Evolutionary conservation across 2,797 vertebrate species (phyloP), one percentile per base, ranked within the genome.

Genomic region (Pogonophryne albipinna): DNA sequence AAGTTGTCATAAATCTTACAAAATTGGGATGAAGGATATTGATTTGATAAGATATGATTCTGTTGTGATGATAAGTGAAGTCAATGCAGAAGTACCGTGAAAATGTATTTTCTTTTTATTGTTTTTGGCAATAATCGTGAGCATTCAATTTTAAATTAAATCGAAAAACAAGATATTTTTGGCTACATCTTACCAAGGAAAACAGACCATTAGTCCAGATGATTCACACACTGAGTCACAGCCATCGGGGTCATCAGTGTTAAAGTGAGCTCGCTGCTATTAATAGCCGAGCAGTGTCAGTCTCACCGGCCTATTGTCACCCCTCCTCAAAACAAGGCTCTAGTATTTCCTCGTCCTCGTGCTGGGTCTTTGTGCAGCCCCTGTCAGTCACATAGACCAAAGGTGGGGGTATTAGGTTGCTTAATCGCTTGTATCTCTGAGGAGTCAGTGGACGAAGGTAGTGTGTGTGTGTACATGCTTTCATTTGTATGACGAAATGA

Each of bases 261-360:
- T 83, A 49, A 77, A 83, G 64, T 42, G 59, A 83, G 78, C 47
- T 42, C 16, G 66, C 64, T 60, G 69, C 89, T 91, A 91, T 84
- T 79, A 89, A 84, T 91, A 91, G 73, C 56, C 10, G 45, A 80
- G 59, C 67, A 38, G 72, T 85, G 84, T 91, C 86, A 20, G 73
- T 83, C 62, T 79, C 49, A 51, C 46, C 15, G 41, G 45, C 62
- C 52, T 74, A 42, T 85, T 89, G 82, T 88, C 63, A 62, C 69
- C 45, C 41, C 17, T 3, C 11, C 7, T 17, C 74, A 83, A 83
- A 88, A 85, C 82, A 78, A 71, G 63, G 69, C 65, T 80, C 80
- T 86, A 63, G 74, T 84, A 79, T 92, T 87, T 88, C 81, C 58
- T 74, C 1, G 59, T 67, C 68, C 64, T 4, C n/a, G 13, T 90